Conservation (phyloP, 2,888 invertebrate genomes). For the Rhaphigaster nebulosa region DNA sequence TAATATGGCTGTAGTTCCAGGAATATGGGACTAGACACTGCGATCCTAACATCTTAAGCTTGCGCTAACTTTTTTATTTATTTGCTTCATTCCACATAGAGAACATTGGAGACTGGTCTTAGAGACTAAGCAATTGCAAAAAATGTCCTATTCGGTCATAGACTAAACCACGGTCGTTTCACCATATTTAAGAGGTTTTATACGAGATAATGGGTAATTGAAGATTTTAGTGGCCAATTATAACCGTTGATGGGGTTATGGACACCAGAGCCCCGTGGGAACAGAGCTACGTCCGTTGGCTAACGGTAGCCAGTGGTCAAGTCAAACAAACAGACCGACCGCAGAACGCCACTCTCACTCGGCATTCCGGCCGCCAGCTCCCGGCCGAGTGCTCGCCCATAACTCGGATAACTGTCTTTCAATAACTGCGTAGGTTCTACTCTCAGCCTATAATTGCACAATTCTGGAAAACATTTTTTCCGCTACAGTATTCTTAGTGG, state of each 20-base stretch:
- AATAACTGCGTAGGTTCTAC: not conserved
- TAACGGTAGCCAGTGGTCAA: conserved; percentile 20
- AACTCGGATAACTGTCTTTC: conserved; percentile 18
- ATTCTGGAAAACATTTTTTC: not conserved
- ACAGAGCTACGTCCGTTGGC: not conserved
- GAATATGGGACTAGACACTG: too few species aligned
- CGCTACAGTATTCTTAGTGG: not conserved
- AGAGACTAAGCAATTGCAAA: too few species aligned
- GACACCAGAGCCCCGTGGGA: not conserved
- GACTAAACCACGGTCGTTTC: not conserved
- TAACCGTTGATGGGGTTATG: not conserved
- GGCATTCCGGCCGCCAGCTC: not conserved
- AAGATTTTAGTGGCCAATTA: not conserved
- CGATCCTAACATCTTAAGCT: too few species aligned
- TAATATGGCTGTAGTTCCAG: too few species aligned
- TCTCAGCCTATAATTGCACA: not conserved
- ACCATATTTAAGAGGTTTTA: not conserved
- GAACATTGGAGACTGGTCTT: too few species aligned
- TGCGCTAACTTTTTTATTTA: too few species aligned
- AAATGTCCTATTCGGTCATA: not conserved
- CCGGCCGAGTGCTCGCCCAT: not conserved
- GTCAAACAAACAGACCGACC: conserved; percentile 32
- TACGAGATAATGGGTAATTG: not conserved
- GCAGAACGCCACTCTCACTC: conserved; percentile 37
- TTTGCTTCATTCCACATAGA: too few species aligned